These are phyloP conservation scores for Pyralis farinalis DNA, from an alignment of 2,888 invertebrate species.

Conservation along the genomic window DNA sequence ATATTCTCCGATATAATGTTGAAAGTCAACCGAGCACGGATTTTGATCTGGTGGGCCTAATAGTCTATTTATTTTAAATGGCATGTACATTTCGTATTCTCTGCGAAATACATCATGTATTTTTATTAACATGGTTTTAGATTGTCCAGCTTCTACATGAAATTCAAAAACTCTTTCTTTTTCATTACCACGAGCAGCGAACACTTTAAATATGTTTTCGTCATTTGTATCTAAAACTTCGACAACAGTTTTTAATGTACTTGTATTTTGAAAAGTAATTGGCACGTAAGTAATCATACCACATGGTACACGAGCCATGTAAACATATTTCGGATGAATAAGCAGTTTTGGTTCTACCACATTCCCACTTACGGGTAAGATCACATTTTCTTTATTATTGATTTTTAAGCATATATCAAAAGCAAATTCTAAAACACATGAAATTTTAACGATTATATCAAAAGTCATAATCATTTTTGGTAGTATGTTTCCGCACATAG, in stretches of 20 bases:
- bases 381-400: conserved; percentile 65
- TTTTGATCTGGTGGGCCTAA: conserved; percentile 75
- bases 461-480: conserved; percentile 72
- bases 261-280: conserved; percentile 56
- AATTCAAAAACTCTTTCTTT: conserved; percentile 51
- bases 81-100: conserved; percentile 80
- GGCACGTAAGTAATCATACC: conserved; percentile 59
- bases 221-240: conserved; percentile 53
- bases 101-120: conserved; percentile 56
- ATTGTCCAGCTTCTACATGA: conserved; percentile 51
- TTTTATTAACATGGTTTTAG: conserved; percentile 60
- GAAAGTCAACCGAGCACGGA: conserved; percentile 47
- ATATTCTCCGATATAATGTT: conserved; percentile 49
- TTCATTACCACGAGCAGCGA: conserved; percentile 52
- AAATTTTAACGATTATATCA: conserved; percentile 60
- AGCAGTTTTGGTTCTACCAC: conserved; percentile 72
- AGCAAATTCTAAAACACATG: conserved; percentile 59
- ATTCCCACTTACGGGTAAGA: conserved; percentile 63
- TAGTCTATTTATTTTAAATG: conserved; percentile 79
- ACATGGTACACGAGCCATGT: conserved; percentile 70
- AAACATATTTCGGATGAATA: conserved; percentile 72
- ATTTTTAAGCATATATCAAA: conserved; percentile 61
- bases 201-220: conserved; percentile 62
- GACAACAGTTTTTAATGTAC: conserved; percentile 42
- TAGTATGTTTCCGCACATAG: conserved; percentile 71